Percentiles rank a stretch among this genome's conserved stretches.
Evolutionary conservation across 2,888 invertebrate species (phyloP).

Genomic region (Drosophila testacea): DNA sequence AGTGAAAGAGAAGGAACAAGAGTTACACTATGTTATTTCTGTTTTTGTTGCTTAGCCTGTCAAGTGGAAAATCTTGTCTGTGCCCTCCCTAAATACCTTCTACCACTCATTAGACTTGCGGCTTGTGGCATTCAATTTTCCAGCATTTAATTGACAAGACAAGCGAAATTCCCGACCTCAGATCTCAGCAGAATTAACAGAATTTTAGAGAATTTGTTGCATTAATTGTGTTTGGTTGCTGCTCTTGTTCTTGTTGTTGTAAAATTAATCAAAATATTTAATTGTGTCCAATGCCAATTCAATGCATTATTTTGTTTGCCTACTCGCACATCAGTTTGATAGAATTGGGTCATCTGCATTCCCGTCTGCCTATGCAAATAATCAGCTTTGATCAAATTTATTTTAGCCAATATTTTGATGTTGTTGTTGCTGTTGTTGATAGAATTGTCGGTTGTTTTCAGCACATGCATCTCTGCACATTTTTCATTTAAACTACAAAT

Average conservation of each 20-base stretch:
- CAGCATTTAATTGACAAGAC: conserved; percentile 83
- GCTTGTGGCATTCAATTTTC: conserved; percentile 78
- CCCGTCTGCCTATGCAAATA: conserved; percentile 50
- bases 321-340: conserved; percentile 6
- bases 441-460: conserved; percentile 20
- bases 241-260: conserved; percentile 21
- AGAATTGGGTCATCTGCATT: conserved; percentile 57
- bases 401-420: conserved; percentile 42
- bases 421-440: conserved; percentile 9
- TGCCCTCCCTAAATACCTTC: conserved; percentile 18
- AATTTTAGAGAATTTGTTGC: conserved; percentile 7
- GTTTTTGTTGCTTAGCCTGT: conserved; percentile 29
- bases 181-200: background rate
- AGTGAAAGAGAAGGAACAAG: background rate
- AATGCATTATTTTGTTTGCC: conserved; percentile 26
- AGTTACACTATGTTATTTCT: conserved; percentile 27
- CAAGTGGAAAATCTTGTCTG: conserved; percentile 38
- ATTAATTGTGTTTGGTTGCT: conserved; percentile 31
- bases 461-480: conserved; percentile 39
- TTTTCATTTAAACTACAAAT: conserved; percentile 49
- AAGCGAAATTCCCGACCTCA: conserved; percentile 11
- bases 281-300: conserved; percentile 22
- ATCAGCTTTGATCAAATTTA: conserved; percentile 62
- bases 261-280: conserved; percentile 46
- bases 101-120: conserved; percentile 44